Evolutionary conservation across 2,113 vertebrate species (phyloP).

Genomic region (Empidonax alnorum): DNA sequence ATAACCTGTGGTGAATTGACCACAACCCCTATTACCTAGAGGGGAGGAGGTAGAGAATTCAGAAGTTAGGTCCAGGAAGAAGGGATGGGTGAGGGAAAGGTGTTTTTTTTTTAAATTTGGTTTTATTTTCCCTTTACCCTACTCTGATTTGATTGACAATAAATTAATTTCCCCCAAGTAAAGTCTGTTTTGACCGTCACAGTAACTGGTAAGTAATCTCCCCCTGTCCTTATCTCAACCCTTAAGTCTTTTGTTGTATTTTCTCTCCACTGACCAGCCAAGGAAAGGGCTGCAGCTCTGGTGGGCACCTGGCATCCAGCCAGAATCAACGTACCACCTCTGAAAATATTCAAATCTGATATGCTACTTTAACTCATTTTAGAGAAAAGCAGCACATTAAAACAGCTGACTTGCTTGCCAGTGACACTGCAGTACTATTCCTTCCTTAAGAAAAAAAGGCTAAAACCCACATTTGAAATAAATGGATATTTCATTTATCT

Average conservation of each 20-base stretch:
- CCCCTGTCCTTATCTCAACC: neutral
- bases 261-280: neutral
- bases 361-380: neutral
- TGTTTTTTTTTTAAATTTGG: neutral
- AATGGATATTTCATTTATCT: neutral
- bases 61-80: neutral
- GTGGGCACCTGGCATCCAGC: neutral
- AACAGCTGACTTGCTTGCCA: neutral
- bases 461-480: neutral
- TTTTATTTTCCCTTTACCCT: neutral
- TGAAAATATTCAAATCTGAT: neutral
- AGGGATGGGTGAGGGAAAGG: neutral
- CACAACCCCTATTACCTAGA: neutral
- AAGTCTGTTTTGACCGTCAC: neutral
- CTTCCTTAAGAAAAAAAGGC: neutral
- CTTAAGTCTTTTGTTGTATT: neutral
- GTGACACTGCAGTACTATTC: neutral
- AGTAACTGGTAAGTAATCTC: neutral
- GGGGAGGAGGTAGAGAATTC: neutral
- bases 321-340: neutral
- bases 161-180: neutral
- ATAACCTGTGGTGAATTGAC: neutral
- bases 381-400: neutral
- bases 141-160: neutral
- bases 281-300: neutral